phyloP scores from a whole-genome alignment of 2,113 vertebrate genomes.

The Pimephales promelas region DNA sequence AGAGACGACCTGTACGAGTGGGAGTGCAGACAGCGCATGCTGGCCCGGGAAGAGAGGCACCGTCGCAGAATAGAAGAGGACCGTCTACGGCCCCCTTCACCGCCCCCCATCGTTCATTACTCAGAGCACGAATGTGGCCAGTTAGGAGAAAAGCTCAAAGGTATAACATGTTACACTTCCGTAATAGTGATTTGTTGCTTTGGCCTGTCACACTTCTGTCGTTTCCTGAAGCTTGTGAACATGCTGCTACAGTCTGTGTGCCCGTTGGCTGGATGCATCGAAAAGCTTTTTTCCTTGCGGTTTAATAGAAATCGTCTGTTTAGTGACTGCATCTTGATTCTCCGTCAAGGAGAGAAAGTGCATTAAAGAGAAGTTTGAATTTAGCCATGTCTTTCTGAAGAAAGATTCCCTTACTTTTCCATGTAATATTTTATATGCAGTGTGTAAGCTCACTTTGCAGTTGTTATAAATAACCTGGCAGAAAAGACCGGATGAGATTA shows the following conservation, averaged over 20 bases:
- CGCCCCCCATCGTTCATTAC: slow-evolving; percentile 92
- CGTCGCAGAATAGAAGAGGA: slow-evolving; percentile 88
- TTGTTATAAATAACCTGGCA: not conserved
- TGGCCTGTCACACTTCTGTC: not conserved
- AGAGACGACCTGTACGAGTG: slow-evolving; percentile 96
- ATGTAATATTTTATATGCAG: too few relatives aligned
- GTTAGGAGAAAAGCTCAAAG: slow-evolving; percentile 95
- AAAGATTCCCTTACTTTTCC: not conserved
- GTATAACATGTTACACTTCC: slow-evolving; percentile 61
- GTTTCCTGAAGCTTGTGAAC: not conserved
- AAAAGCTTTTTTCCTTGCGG: slow-evolving; percentile 2
- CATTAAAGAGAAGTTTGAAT: not conserved
- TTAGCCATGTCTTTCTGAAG: not conserved
- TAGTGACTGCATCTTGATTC: slow-evolving; percentile 1
- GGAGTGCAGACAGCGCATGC: slow-evolving; percentile 93
- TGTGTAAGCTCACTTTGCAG: slow-evolving; percentile 2
- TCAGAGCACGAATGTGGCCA: slow-evolving; percentile 92
- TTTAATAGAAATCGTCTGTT: slow-evolving; percentile 53
- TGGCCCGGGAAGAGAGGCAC: slow-evolving; percentile 91
- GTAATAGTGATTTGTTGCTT: not conserved
- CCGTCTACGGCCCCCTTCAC: slow-evolving; percentile 85
- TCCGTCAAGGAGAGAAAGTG: slow-evolving; percentile 9
- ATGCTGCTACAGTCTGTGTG: not conserved
- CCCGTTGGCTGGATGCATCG: not conserved
- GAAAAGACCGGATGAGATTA: not conserved